These are phyloP conservation scores for Drosophila sulfurigaster DNA, from an alignment of 1,140 invertebrate genomes.

Conservation along the genomic window DNA sequence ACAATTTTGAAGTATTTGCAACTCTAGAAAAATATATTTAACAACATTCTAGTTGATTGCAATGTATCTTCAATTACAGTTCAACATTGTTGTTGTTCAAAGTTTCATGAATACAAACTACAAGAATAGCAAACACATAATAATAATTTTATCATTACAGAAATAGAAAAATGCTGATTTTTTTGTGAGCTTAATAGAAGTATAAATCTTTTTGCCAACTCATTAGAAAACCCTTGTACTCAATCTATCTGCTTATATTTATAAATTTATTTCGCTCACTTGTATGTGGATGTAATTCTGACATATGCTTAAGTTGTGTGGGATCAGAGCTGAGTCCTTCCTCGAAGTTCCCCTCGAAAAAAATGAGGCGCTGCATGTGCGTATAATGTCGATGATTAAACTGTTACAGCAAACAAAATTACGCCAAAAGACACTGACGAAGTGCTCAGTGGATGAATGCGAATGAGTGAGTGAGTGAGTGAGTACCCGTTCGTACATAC, in stretches of 20 bases:
- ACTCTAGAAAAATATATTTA: too few species aligned
- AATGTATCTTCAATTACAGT: too few species aligned
- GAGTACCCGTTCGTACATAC: constrained; percentile 13
- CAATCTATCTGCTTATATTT: not conserved
- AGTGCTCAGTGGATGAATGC: constrained; percentile 50
- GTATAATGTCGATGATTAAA: constrained; percentile 78
- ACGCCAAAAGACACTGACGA: constrained; percentile 75
- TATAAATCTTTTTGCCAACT: not conserved
- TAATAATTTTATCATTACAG: not conserved
- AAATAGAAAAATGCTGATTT: not conserved
- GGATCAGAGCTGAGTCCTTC: not conserved
- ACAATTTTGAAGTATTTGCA: too few species aligned
- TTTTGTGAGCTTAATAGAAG: not conserved
- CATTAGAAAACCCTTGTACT: not conserved
- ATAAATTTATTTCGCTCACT: constrained; percentile 5
- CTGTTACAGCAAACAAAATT: constrained; percentile 74
- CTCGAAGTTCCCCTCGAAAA: not conserved
- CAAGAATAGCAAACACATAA: too few species aligned
- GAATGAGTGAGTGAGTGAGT: not conserved
- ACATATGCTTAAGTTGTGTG: constrained; percentile 24
- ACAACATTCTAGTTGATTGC: too few species aligned
- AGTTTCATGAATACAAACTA: too few species aligned
- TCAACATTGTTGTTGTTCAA: too few species aligned
- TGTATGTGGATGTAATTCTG: constrained; percentile 45
- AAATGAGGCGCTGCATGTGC: constrained; percentile 32